phyloP scores from a whole-genome alignment of 30 jellyfish, hydroid and myxozoan species.

The Cassiopea xamachana region DNA sequence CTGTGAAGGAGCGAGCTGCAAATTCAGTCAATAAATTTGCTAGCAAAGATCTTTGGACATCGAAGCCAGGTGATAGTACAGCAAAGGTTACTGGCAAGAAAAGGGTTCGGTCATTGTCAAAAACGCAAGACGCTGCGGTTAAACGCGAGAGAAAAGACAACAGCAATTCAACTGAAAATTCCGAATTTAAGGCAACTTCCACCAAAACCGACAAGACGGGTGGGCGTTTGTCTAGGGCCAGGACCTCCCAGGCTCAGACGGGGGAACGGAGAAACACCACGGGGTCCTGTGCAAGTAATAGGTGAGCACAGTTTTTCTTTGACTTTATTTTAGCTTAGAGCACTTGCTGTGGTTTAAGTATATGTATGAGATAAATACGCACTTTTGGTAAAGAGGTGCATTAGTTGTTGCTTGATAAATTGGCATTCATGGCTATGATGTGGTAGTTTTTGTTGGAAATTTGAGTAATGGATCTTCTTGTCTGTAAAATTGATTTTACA shows the following conservation, averaged over 20 bases:
- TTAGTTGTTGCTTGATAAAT: too few relatives aligned
- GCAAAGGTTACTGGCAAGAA: constrained; percentile 33
- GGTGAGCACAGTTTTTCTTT: constrained; percentile 53
- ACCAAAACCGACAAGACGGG: constrained; percentile 96
- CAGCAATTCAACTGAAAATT: neutral
- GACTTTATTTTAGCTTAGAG: neutral
- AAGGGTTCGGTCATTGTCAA: constrained; percentile 57
- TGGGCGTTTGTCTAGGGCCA: constrained; percentile 89
- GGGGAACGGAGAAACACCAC: constrained; percentile 82
- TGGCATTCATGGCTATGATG: too few relatives aligned
- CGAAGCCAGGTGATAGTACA: neutral
- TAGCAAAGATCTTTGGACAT: constrained; percentile 18
- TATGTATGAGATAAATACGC: neutral
- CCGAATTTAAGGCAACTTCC: constrained; percentile 28
- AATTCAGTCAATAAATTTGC: neutral
- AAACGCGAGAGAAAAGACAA: constrained; percentile 59
- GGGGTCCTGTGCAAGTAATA: constrained; percentile 99
- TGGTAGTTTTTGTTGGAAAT: too few relatives aligned
- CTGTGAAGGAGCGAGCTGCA: constrained; percentile 9
- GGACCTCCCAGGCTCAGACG: constrained; percentile 95
- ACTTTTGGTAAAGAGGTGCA: too few relatives aligned
- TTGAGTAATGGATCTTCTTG: too few relatives aligned
- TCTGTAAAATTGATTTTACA: too few relatives aligned
- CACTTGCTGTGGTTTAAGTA: neutral
- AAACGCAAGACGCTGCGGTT: constrained; percentile 27